Base-by-base conservation (phyloP, 2,888 invertebrate species). In the Griposia aprilina region DNA sequence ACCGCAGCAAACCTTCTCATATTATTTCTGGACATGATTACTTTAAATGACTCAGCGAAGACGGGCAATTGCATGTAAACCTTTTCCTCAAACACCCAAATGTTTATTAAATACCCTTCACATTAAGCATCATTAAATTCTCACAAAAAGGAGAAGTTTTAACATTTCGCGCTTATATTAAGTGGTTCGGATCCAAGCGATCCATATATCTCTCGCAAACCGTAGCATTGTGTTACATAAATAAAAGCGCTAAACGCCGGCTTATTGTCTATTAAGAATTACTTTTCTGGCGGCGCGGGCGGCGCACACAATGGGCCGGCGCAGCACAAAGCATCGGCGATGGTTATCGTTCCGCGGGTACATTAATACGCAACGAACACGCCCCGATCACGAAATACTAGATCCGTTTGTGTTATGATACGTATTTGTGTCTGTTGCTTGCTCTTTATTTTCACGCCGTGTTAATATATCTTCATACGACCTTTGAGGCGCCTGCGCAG, bases 181-280 rank as follows among this genome's bases (percentile, higher is more conserved):
- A 88, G 87, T 90, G 88, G 85, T 84, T 76, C 62, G 78, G 80
- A 86, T 85, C 89, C 85, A 88, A 90, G 81, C 90, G 89, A 90
- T 92, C 93, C 93, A 93, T 94, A 94, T 93, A 93, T 94, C 93
- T 92, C 93, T 92, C 89, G 93, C 93, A 92, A 93, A 93, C 93
- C 92, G 90, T 90, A 91, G 93, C 93, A 94, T 94, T 94, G 94
- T 95, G 92, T 93, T 94, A 95, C 94, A 95, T 95, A 96, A 95
- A 96, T 96, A 96, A 96, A 95, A 94, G 92, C 93, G 94, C 93
- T 96, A 96, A 96, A 95, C 95, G 93, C 93, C 92, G 90, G 88
- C 93, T 95, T 93, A 96, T 96, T 96, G 96, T 96, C 96, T 96
- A 96, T 95, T 96, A 95, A 94, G 95, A 96, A 95, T 96, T 94